Base-by-base conservation (phyloP, 2,113 vertebrate species). In the Archocentrus centrarchus region DNA sequence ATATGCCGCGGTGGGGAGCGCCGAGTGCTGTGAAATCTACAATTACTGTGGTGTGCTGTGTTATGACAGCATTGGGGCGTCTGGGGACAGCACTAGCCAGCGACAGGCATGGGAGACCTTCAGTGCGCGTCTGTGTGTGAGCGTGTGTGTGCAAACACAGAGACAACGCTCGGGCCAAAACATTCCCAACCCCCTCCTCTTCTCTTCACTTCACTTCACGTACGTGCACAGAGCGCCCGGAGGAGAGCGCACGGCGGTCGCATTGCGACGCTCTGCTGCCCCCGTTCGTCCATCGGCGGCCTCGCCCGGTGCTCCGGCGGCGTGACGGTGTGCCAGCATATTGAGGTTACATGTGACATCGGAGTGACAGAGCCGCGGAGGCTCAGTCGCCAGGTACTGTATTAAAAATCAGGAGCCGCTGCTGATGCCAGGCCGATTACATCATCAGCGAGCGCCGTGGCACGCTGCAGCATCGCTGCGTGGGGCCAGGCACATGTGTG, bases 21-120 rank as follows among this genome's bases (percentile, higher is more conserved):
- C 79, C 37, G 79, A 90, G 88, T 93, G 87, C 95, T 94, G 94
- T 95, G 93, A 95, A 94, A 94, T 94, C 93, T 92, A 95, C 94
- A 92, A 95, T 96, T 96, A 95, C 93, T 91, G 93, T 89, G 90
- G 92, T 92, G 92, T 90, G 86, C 90, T 47, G 92, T 95, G 93
- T 96, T 95, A 94, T 96, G 95, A 95, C 95, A 96, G 93, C 80
- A 35, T 86, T 35, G 73, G 77, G 88, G 93, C 92, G 85, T 92
- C 90, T 87, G 83, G 90, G 95, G 92, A 95, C 92, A 94, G 86
- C 89, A 84, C 85, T 77, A 82, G 91, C 83, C 83, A 80, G 80
- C 86, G 79, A 92, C 86, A 77, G 88, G 77, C 84, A 82, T 79
- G 91, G 81, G 77, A 91, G 90, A 91, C 90, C 88, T 76, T 59